A percentile compares a stretch with the other conserved stretches of the same genome.
Evolutionary conservation across 1,140 invertebrate species (phyloP).

Genomic region (Andricus grossulariae): DNA sequence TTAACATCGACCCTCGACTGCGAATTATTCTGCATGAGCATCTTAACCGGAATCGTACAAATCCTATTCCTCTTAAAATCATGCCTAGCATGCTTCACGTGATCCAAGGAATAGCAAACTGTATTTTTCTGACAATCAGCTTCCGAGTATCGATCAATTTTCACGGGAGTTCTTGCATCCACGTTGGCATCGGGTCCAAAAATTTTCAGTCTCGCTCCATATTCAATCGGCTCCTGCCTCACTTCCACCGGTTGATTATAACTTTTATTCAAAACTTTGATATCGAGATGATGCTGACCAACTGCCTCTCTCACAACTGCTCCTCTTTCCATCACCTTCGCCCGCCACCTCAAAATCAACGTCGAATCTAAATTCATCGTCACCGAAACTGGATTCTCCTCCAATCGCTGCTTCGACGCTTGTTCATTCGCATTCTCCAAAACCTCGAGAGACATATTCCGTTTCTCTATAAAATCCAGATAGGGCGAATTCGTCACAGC

Average conservation of each 20-base stretch:
- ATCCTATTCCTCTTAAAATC: slow-evolving; percentile 66
- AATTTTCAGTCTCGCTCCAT: slow-evolving; percentile 66
- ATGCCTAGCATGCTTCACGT: slow-evolving; percentile 62
- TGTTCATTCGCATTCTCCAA: slow-evolving; percentile 51
- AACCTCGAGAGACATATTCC: slow-evolving; percentile 50
- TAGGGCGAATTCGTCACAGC: slow-evolving; percentile 56
- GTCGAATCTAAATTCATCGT: slow-evolving; percentile 64
- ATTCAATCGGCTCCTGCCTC: slow-evolving; percentile 59
- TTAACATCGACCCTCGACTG: slow-evolving; percentile 62
- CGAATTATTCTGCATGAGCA: slow-evolving; percentile 72
- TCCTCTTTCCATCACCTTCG: slow-evolving; percentile 64
- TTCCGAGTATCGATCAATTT: slow-evolving; percentile 60
- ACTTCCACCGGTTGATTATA: slow-evolving; percentile 68
- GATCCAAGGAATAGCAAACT: slow-evolving; percentile 66
- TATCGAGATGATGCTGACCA: slow-evolving; percentile 72
- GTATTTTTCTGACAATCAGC: slow-evolving; percentile 64
- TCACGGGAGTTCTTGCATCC: slow-evolving; percentile 48
- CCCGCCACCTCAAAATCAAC: slow-evolving; percentile 68
- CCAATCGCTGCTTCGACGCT: slow-evolving; percentile 35
- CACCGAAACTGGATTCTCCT: slow-evolving; percentile 44
- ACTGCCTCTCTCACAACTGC: slow-evolving; percentile 60
- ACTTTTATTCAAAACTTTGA: slow-evolving; percentile 66
- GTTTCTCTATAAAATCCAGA: slow-evolving; percentile 64
- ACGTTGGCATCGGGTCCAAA: slow-evolving; percentile 72
- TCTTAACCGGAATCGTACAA: slow-evolving; percentile 65